Base-by-base conservation (phyloP, 2,113 vertebrate genomes). In the Lamprotornis superbus region DNA sequence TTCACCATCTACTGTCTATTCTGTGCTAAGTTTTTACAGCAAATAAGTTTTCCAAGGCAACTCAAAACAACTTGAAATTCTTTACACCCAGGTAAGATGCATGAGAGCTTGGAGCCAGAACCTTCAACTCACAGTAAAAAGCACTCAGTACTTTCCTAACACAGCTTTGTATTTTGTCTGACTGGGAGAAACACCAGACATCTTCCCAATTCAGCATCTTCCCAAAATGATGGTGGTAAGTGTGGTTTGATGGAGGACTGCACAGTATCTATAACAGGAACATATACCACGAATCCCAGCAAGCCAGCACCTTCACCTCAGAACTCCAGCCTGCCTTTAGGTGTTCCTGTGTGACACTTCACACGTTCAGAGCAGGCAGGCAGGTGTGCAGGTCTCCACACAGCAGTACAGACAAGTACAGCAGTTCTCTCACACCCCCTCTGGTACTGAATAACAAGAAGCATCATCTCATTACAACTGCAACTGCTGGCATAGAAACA, bases 21-120 rank as follows among this genome's bases (percentile, higher is more conserved):
- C 73, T 79, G 53, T 78, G 57, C 65, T 75, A 78, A 23, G 27
- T 13, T 77, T 81, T 87, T 19, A 77, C 53, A 87, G 73, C 64
- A 80, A 89, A 7, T 85, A 86, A 33, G 35, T 81, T 87, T 94
- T 74, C 79, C 79, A 96, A 95, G 70, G 87, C 85, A 92, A 71
- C 46, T 77, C 64, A 55, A 81, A 86, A 12, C 70, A 79, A 63
- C 68, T 73, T 85, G 17, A 67, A 73, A 68, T 78, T 50, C 50
- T 83, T 68, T 71, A 71, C 37, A 30, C 8, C 15, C 11, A 52
- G 52, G 35, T 37, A 46, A 93, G 83, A 70, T 9, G 39, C 61
- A 75, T 37, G 8, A 71, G 23, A 89, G 19, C 74, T 35, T 76
- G 39, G 70, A 87, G 61, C 21, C 37, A 80, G 76, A 85, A 59